Base-by-base conservation (phyloP, 2,888 invertebrate species). In the Catocala nupta region DNA sequence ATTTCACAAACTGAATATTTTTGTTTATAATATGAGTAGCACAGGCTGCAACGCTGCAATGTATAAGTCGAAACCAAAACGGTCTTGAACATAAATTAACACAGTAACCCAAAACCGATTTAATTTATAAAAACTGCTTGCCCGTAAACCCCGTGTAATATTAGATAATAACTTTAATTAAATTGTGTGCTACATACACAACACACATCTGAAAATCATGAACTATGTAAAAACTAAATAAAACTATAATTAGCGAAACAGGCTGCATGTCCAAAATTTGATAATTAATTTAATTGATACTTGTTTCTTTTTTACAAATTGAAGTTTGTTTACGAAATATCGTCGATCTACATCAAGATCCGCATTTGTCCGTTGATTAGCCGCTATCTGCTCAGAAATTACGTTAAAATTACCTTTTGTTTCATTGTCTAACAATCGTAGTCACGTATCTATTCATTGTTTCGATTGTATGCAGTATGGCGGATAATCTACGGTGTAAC, bases 391-490 rank as follows among this genome's bases (percentile, higher is more conserved):
- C 43, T 34, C 58, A 70, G 61, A 73, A 73, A 73, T 75, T 63
- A 71, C 71, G 52, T 75, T 67, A 70, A 73, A 71, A 77, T 71
- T 69, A 62, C 58, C 74, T 68, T 73, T 68, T 76, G 70, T 76
- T 69, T 63, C 57, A 77, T 77, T 80, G 81, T 77, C 53, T 68
- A 59, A 47, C 61, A 64, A 73, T 73, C 55, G 59, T 60, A 61
- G 63, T 65, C 61, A 70, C 61, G 55, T 75, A 75, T 70, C 69
- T 70, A 60, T 68, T 68, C 73, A 83, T 81, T 79, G 79, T 81
- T 70, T 65, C 49, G 13, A 68, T 69, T 68, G 63, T 65, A 55
- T 61, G 61, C n/a, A 25, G 51, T 68, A 47, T 63, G 36, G 64
- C 69, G 50, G 63, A 62, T 66, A 63, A 73, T 66, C 68, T 68